Percentiles rank a stretch among this genome's conserved stretches.
These are phyloP conservation scores for Brenthis hecate DNA, from an alignment of 2,888 invertebrate species.

Conservation along the genomic window DNA sequence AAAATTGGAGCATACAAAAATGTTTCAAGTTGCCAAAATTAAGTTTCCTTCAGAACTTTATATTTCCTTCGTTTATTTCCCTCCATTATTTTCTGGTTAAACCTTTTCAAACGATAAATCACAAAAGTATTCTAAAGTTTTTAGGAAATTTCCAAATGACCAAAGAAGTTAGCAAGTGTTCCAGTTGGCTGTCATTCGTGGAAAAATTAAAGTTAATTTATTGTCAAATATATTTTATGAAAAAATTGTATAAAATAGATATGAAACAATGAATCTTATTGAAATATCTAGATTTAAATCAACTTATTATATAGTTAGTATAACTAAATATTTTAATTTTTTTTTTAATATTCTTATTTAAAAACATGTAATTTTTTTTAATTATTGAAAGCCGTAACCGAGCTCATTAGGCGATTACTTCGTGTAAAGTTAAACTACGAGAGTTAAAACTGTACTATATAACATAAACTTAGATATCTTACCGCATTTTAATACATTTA, in stretches of 20 bases:
- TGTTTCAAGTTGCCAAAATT: background rate
- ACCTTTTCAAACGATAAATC: constrained; percentile 25
- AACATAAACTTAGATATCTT: too few relatives aligned
- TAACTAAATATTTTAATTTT: too few relatives aligned
- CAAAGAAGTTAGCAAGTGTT: constrained; percentile 19
- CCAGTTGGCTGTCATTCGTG: constrained; percentile 11
- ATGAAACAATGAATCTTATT: too few relatives aligned
- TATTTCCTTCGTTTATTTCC: constrained; percentile 8
- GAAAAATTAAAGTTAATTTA: constrained; percentile 5
- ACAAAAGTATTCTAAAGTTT: constrained; percentile 26
- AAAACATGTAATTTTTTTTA: too few relatives aligned
- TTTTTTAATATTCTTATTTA: too few relatives aligned
- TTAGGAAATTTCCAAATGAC: constrained; percentile 23
- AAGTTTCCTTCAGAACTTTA: background rate
- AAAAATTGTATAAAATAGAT: too few relatives aligned
- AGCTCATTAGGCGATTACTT: too few relatives aligned
- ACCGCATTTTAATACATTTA: constrained; percentile 5
- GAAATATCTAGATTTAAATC: too few relatives aligned
- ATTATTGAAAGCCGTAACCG: too few relatives aligned
- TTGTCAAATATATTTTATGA: background rate
- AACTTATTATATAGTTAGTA: too few relatives aligned
- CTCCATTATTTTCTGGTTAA: constrained; percentile 14
- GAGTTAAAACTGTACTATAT: too few relatives aligned
- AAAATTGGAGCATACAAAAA: background rate
- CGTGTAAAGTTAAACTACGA: too few relatives aligned